A percentile compares a stretch with the other conserved stretches of the same genome.
Conservation (phyloP, 2,888 invertebrate species). For the Lasioglossum leucozonium region DNA sequence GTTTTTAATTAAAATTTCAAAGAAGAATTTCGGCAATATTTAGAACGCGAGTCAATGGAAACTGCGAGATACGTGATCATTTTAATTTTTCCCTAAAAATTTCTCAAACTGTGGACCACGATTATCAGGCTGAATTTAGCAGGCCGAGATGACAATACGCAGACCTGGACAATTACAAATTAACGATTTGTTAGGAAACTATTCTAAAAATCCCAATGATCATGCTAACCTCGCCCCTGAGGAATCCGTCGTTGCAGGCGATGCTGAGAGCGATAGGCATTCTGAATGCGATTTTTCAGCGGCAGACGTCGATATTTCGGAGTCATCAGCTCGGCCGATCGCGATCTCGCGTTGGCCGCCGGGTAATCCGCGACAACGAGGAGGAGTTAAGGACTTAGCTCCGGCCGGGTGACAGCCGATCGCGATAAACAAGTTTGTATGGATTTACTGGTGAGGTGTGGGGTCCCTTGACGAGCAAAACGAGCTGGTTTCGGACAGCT, state of each 20-base stretch:
- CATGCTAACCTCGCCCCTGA: neutral
- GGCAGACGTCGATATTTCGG: constrained; percentile 32
- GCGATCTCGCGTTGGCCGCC: constrained; percentile 36
- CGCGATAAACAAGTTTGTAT: constrained; percentile 70
- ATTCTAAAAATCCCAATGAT: neutral
- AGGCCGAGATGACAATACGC: no score
- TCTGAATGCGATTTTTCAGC: neutral
- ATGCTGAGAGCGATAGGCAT: neutral
- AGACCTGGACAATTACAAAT: no score
- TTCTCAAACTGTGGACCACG: no score
- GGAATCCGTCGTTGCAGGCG: neutral
- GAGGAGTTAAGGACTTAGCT: constrained; percentile 59
- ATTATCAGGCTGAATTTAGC: no score
- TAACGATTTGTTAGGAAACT: no score
- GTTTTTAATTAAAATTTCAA: neutral
- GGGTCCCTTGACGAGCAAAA: constrained; percentile 62
- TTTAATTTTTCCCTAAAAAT: no score
- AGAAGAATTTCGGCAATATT: neutral
- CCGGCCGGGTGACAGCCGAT: constrained; percentile 55
- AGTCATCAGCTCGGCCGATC: constrained; percentile 47
- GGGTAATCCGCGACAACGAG: constrained; percentile 59
- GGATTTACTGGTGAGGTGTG: constrained; percentile 66
- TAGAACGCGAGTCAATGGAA: neutral
- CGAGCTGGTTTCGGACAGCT: constrained; percentile 65
- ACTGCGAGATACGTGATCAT: no score